phyloP scores from a whole-genome alignment of 2,113 vertebrate species.

The Bubo blakistoni region DNA sequence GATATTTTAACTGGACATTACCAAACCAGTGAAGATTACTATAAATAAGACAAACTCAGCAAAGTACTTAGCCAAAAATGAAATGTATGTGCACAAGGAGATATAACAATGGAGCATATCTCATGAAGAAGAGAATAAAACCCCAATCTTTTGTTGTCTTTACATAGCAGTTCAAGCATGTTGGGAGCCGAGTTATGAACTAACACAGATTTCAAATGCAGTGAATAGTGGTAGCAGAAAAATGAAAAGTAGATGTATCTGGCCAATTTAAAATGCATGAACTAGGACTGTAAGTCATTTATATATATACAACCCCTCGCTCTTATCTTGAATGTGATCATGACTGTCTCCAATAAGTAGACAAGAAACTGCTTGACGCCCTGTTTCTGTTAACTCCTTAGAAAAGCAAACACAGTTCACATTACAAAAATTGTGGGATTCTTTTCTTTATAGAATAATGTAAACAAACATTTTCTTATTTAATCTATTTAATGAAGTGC shows the following conservation, averaged over 20 bases:
- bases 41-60: not conserved
- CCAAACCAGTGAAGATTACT: not conserved
- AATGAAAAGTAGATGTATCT: not conserved
- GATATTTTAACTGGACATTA: not conserved
- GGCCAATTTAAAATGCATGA: not conserved
- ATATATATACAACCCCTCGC: not conserved
- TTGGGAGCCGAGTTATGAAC: not conserved
- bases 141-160: not conserved
- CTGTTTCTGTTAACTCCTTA: not conserved
- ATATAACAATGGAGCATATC: not conserved
- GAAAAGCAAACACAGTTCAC: not conserved
- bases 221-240: not conserved
- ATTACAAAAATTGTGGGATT: not conserved
- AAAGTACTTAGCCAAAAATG: not conserved
- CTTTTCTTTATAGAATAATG: not conserved
- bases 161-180: not conserved
- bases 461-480: conserved; percentile 14
- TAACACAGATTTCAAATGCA: not conserved
- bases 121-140: not conserved
- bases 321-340: not conserved
- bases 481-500: conserved; percentile 32
- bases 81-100: not conserved
- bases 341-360: not conserved
- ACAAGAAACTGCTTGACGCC: not conserved
- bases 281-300: not conserved